Evolutionary conservation across 2,797 vertebrate genomes (phyloP), one percentile per base, ranked within the genome.

Genomic region (Sebastes hopkinsi): DNA sequence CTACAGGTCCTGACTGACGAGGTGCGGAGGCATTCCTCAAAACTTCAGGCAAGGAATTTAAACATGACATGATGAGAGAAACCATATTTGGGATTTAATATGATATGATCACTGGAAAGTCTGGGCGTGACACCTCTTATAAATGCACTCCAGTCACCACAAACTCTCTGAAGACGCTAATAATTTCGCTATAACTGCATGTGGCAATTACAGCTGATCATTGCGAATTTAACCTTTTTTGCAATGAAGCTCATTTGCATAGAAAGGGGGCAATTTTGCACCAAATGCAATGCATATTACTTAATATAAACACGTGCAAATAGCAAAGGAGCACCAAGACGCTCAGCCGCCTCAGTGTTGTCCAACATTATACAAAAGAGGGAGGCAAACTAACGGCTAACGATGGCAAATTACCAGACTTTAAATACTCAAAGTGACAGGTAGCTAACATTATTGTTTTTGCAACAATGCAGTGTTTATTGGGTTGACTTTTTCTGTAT

Each of bases 71-170:
- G n/a, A n/a, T n/a, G 38, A 16, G 38, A 42, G 38, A 42, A 42
- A 42, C 38, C 38, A 42, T 42, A 42, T 42, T 16, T 1, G 3
- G 14, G 0, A 3, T 42, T 42, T 42, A 42, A 42, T 42, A 42
- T 0, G 38, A 16, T 1, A 3, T 42, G 14, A 16, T 42, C 38
- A 42, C 38, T 42, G 3, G 1, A 42, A 42, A 16, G 1, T 42
- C 38, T 42, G 38, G 0, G 14, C 0, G 0, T 16, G 5, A 16
- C 14, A 42, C 38, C 38, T 42, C 38, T 42, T 42, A 2, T 42
- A 42, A 42, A 42, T 0, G 14, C 0, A 0, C 14, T 42, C 0
- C 14, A 3, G 38, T 42, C 0, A 42, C 38, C 0, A 42, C 0
- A 0, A 42, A 42, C 14, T 42, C 6, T 16, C 38, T 42, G 1